Evolutionary conservation across 1,140 invertebrate species (phyloP).

Genomic region (Halictus rubicundus): DNA sequence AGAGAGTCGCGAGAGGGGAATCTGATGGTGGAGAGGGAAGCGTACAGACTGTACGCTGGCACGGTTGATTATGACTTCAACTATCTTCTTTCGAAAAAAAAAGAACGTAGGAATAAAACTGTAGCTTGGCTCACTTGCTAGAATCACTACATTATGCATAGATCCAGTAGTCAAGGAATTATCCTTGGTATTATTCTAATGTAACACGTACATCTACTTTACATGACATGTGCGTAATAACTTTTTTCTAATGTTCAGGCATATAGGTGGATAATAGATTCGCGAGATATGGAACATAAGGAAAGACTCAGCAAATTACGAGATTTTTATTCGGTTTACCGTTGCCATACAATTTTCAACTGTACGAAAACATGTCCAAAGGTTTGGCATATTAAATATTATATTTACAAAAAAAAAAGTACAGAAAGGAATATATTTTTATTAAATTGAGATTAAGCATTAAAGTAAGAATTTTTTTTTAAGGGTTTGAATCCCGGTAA

Average conservation of each 20-base stretch:
- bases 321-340: slow-evolving; percentile 87
- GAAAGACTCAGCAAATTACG: slow-evolving; percentile 85
- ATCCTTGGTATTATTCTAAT: background rate
- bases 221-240: background rate
- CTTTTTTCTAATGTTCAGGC: slow-evolving; percentile 55
- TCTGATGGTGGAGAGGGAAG: too few relatives aligned
- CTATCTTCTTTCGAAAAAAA: too few relatives aligned
- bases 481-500: slow-evolving; percentile 96
- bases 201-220: too few relatives aligned
- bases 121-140: too few relatives aligned
- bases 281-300: slow-evolving; percentile 85
- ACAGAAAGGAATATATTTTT: background rate
- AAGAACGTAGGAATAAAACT: too few relatives aligned
- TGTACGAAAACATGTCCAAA: slow-evolving; percentile 90
- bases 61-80: too few relatives aligned
- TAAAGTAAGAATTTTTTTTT: slow-evolving; percentile 57
- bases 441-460: slow-evolving; percentile 13
- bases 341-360: slow-evolving; percentile 92
- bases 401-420: background rate
- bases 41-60: too few relatives aligned
- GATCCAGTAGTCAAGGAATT: background rate
- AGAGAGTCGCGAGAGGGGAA: too few relatives aligned
- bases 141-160: too few relatives aligned
- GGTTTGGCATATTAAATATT: slow-evolving; percentile 74
- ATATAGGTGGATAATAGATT: slow-evolving; percentile 89